Evolutionary conservation across 2,888 invertebrate genomes (phyloP).

Genomic region (Microctonus hyperodae): DNA sequence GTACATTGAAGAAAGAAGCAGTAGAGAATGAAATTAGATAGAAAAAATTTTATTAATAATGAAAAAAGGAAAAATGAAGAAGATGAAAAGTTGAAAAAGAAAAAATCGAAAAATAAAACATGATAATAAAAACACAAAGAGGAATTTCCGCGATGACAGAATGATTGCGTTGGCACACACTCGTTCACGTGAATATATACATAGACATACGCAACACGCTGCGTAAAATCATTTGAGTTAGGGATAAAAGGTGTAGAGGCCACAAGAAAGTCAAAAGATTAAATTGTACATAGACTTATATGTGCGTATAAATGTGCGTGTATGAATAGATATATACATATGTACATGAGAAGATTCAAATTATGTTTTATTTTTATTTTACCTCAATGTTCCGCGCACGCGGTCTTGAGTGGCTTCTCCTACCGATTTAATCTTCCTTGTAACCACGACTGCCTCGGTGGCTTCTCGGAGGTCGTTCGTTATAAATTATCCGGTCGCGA

Average conservation of each 20-base stretch:
- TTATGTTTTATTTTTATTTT: slow-evolving; percentile 21
- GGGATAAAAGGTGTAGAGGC: slow-evolving; percentile 20
- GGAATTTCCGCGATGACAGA: not conserved
- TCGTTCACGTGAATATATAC: not conserved
- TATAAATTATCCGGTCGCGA: slow-evolving; percentile 28
- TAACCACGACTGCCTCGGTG: slow-evolving; percentile 27
- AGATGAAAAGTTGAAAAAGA: not conserved
- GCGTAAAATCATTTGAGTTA: slow-evolving; percentile 25
- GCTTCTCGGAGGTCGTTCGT: slow-evolving; percentile 31
- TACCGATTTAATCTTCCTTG: slow-evolving; percentile 32
- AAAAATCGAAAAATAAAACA: too few species aligned
- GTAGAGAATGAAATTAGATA: not conserved
- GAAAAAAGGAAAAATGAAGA: not conserved
- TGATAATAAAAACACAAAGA: not conserved
- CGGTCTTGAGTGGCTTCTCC: slow-evolving; percentile 17
- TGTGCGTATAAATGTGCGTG: not conserved
- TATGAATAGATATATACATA: not conserved
- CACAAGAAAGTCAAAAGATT: slow-evolving; percentile 20
- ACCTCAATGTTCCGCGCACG: slow-evolving; percentile 6
- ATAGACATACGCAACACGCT: not conserved
- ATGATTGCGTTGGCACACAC: slow-evolving; percentile 9
- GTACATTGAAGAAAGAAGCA: not conserved
- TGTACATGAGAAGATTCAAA: slow-evolving; percentile 11
- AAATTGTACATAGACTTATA: slow-evolving; percentile 19
- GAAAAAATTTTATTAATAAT: not conserved